Percentiles rank a stretch among this genome's conserved stretches.
These are phyloP conservation scores for Meghimatium bilineatum DNA, from an alignment of 2,888 invertebrate species.

Conservation along the genomic window DNA sequence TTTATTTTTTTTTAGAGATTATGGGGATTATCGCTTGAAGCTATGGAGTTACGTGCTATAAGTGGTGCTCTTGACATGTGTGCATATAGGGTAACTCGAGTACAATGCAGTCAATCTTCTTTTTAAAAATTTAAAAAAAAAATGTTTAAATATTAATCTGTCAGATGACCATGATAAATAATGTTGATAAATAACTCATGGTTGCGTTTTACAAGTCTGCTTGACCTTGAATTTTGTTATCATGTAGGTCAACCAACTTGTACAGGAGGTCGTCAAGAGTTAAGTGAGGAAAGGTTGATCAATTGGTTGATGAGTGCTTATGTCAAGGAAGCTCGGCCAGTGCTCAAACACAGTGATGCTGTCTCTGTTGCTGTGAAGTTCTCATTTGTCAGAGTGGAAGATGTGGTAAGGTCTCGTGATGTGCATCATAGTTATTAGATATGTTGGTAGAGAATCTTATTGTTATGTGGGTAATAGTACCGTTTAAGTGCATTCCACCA, in stretches of 20 bases:
- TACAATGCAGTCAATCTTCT: too few species aligned
- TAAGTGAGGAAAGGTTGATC: slow-evolving; percentile 40
- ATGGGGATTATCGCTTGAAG: too few species aligned
- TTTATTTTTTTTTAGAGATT: too few species aligned
- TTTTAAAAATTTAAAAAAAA: too few species aligned
- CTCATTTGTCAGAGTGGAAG: slow-evolving; percentile 52
- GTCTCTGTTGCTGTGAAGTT: slow-evolving; percentile 53
- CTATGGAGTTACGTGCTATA: too few species aligned
- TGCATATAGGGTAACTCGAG: too few species aligned
- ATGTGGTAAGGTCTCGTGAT: slow-evolving; percentile 45
- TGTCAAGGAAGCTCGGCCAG: slow-evolving; percentile 51
- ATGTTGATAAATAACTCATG: too few species aligned
- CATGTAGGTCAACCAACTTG: slow-evolving; percentile 18
- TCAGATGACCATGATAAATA: too few species aligned
- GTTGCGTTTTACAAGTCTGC: neutral
- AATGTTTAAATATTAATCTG: too few species aligned
- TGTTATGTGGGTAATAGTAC: too few species aligned
- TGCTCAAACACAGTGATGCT: slow-evolving; percentile 32
- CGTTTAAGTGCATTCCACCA: too few species aligned
- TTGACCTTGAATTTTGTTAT: neutral
- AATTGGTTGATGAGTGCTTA: slow-evolving; percentile 37
- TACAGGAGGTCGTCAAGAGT: slow-evolving; percentile 15
- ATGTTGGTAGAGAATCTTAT: neutral
- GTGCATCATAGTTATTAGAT: neutral
- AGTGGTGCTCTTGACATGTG: too few species aligned